Base-by-base conservation (phyloP, 2,888 invertebrate genomes). In the Zele albiditarsus region DNA sequence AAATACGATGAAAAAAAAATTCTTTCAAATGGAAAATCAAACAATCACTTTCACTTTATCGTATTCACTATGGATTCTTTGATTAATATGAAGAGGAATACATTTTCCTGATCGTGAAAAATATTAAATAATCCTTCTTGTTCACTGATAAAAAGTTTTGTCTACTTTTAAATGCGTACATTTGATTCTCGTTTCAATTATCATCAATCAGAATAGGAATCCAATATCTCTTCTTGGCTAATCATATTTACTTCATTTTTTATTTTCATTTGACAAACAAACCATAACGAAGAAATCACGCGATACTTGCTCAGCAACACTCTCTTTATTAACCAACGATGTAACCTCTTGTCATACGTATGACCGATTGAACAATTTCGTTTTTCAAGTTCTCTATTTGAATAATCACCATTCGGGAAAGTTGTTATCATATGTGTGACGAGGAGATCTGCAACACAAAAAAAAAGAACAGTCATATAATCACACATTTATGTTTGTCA, bases 371-470 rank as follows among this genome's bases (percentile, higher is more conserved):
- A 20, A 65, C 65, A 72, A 27, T 28, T 28, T n/a, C 5, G 31
- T 38, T 33, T 46, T 60, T 14, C 27, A 49, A 42, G 25, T 53
- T 28, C 12, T 65, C 62, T 68, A 38, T 38, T 49, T 25, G 38
- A 53, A 62, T 10, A 53, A 66, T 70, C 38, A 27, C 69, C 53
- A 77, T 70, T 31, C 25, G 25, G 42, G 12, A 28, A 58, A 49
- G 31, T 49, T 33, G 33, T 53, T 60, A 53, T 71, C 8, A 42
- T 57, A 70, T 63, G 27, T 60, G 25, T 23, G 31, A 58, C 65
- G 33, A 42, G 28, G 71, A 33, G 67, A 53, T 53, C 53, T 53
- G 53, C 4, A 53, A 49, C 49, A 42, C 42, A 42, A 42, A 14
- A 46, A 46, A n/a, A 46, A 46, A n/a, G 16, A 46, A 1, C 3